Base-by-base conservation (phyloP, 2,888 invertebrate genomes). In the Lithophane ornitopus region DNA sequence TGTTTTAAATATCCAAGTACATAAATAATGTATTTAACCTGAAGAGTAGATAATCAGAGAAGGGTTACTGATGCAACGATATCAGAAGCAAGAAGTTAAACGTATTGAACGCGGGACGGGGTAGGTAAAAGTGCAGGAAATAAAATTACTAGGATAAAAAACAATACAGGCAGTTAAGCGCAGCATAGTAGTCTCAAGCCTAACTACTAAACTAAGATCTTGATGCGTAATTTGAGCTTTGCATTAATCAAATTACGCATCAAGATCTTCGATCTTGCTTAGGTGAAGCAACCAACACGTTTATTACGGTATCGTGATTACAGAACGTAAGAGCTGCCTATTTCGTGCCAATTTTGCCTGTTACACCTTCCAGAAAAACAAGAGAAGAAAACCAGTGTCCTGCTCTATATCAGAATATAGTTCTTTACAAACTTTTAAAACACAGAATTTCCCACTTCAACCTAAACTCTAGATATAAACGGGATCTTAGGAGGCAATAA, bases 401-500 rank as follows among this genome's bases (percentile, higher is more conserved):
- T n/a, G 28, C 19, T 39, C 22, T 46, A 28, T 54, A 0, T 62
- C 39, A 41, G 9, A 26, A 72, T 2, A 49, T 12, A 62, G n/a
- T 56, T 34, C 16, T 14, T n/a, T 44, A 28, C 9, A 28, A 54
- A 66, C 59, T 61, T 66, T 56, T 12, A 56, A n/a, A n/a, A 76
- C 66, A 49, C 49, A 34, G 8, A 81, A 74, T 39, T 19, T 79
- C 19, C 63, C 78, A 69, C 69, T 82, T 49, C 14, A 83, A 59
- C 59, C 41, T 78, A 78, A 78, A 69, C 78, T 83, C 59, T 69
- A 69, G 49, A 78, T 78, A 78, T 66, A 70, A 80, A 83, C 65
- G 54, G 49, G 75, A 77, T 83, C 78, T 78, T 69, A 71, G 87
- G 88, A 87, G 86, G 92, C 92, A 92, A 94, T 94, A 94, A 94